These are phyloP conservation scores for Meloidogyne floridensis DNA, from an alignment of 1,140 invertebrate species.

Conservation along the genomic window DNA sequence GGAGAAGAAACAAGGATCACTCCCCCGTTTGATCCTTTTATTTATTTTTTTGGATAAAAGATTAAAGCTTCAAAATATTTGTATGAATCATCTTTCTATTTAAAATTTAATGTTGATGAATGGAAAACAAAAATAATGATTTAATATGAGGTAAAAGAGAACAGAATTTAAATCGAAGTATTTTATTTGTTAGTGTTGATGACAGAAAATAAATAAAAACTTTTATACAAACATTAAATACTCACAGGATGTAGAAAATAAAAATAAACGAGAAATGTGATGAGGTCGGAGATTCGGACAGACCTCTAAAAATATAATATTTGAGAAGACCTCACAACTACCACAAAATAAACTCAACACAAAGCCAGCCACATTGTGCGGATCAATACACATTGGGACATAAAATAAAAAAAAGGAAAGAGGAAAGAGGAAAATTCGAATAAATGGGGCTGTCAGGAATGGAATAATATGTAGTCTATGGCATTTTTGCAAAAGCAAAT, in stretches of 20 bases:
- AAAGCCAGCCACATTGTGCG: background rate
- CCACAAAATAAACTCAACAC: background rate
- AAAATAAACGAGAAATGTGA: background rate
- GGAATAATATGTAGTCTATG: background rate
- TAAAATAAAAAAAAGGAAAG: background rate
- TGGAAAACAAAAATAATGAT: background rate
- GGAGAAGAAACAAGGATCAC: no score
- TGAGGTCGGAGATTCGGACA: constrained; percentile 2
- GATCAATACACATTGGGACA: background rate
- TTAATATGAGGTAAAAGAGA: background rate
- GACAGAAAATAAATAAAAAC: background rate
- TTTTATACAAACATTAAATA: constrained; percentile 10
- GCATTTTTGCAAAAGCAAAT: background rate
- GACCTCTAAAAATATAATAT: background rate
- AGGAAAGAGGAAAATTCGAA: background rate
- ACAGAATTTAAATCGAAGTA: background rate
- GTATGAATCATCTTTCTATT: constrained; percentile 2
- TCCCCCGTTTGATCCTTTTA: no score
- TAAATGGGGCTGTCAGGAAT: background rate
- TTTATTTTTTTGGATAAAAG: no score
- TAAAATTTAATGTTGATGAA: background rate
- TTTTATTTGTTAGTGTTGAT: background rate
- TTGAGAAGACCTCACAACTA: background rate
- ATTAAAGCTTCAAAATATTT: background rate
- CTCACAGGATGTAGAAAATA: background rate